These are phyloP conservation scores for Cossypha heuglini DNA, from an alignment of 2,797 vertebrate genomes.

Conservation along the genomic window DNA sequence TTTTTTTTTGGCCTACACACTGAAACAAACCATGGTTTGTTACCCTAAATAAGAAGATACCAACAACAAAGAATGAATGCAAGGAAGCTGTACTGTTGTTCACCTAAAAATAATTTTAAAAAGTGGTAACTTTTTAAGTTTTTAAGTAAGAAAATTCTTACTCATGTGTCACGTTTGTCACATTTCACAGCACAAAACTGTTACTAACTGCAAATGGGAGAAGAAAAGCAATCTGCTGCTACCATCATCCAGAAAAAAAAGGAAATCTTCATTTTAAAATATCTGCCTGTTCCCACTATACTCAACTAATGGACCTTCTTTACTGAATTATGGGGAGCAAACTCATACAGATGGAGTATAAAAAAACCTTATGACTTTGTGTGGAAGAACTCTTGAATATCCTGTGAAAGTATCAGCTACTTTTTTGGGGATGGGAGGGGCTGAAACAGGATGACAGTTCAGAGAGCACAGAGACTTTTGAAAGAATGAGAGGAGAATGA, in stretches of 20 bases:
- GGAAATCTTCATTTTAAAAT: neutral
- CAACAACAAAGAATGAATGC: neutral
- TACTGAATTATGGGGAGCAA: neutral
- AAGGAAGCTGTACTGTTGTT: neutral
- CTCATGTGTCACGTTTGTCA: neutral
- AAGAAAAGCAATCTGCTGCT: neutral
- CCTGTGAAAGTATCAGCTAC: neutral
- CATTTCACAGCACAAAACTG: neutral
- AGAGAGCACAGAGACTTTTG: too few species aligned
- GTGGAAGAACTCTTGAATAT: neutral
- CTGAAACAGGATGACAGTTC: too few species aligned
- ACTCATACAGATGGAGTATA: neutral
- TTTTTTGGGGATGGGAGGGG: too few species aligned
- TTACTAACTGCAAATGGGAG: neutral
- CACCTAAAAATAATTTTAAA: neutral
- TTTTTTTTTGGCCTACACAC: neutral
- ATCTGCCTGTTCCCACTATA: neutral
- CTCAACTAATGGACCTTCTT: neutral
- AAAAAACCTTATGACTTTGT: neutral
- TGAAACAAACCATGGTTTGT: neutral
- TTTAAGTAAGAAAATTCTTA: constrained; percentile 1
- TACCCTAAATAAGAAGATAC: neutral
- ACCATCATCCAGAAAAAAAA: neutral
- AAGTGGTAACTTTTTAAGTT: neutral
- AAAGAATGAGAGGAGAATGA: too few species aligned